Percentiles rank a stretch among this genome's conserved stretches.
phyloP scores from a whole-genome alignment of 2,888 invertebrate genomes.

The Orchesellides sinensis region DNA sequence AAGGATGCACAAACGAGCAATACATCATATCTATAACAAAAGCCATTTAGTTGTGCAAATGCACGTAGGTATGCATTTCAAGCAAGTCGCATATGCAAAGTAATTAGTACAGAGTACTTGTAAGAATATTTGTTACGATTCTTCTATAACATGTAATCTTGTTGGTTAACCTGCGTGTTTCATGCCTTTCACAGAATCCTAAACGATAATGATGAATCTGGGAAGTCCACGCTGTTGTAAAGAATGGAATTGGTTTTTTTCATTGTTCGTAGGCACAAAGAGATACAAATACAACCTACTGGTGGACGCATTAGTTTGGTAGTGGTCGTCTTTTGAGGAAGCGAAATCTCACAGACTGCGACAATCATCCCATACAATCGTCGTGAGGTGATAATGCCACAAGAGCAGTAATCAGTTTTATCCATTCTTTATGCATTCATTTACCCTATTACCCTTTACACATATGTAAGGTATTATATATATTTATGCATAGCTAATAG shows the following conservation, averaged over 20 bases:
- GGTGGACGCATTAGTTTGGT: background rate
- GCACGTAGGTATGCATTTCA: background rate
- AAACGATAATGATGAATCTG: background rate
- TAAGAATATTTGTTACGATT: background rate
- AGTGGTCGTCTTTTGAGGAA: background rate
- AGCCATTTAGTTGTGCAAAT: background rate
- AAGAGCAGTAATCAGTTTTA: no score
- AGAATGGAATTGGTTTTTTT: background rate
- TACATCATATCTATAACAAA: background rate
- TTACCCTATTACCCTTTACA: no score
- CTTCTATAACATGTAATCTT: background rate
- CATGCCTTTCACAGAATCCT: background rate
- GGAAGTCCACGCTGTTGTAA: background rate
- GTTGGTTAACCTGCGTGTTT: background rate
- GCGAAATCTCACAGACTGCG: background rate
- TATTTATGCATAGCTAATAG: no score
- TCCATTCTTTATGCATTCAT: no score
- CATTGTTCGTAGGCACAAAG: background rate
- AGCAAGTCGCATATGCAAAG: no score
- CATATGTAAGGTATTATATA: no score
- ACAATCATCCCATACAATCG: no score
- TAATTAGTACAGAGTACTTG: no score
- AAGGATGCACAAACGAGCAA: background rate
- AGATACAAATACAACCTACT: background rate
- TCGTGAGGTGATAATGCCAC: no score